phyloP scores from a whole-genome alignment of 1,140 invertebrate species.

The Eufriesea mexicana region DNA sequence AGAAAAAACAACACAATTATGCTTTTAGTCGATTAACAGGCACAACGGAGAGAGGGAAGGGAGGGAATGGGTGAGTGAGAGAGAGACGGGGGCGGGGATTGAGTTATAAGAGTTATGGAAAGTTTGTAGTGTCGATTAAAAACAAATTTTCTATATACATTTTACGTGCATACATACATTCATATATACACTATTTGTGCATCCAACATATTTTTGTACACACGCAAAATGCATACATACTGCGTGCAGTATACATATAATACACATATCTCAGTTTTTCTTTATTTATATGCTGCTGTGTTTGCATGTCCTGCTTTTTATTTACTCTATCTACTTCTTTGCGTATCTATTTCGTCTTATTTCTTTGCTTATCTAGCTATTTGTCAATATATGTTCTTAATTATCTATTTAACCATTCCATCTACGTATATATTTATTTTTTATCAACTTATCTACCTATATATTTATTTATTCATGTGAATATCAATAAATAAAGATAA shows the following conservation, averaged over 20 bases:
- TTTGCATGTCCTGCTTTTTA: neutral
- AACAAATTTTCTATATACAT: conserved; percentile 34
- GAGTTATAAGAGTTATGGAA: conserved; percentile 35
- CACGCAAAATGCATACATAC: neutral
- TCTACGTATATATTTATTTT: neutral
- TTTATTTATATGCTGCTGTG: neutral
- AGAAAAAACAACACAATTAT: conserved; percentile 1
- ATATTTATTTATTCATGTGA: conserved; percentile 20
- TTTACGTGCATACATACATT: conserved; percentile 9
- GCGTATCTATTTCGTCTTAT: neutral
- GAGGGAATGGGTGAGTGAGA: too few species aligned
- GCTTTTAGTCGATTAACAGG: conserved; percentile 46
- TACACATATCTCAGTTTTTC: neutral
- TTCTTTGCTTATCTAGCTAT: neutral
- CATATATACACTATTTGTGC: conserved; percentile 16
- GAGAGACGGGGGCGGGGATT: neutral
- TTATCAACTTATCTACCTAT: neutral
- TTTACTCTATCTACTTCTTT: neutral
- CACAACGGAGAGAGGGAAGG: neutral
- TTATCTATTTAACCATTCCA: neutral
- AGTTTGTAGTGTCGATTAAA: conserved; percentile 22
- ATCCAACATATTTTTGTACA: neutral
- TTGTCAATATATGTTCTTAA: neutral
- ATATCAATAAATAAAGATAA: conserved; percentile 67
- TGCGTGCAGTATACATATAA: conserved; percentile 14